phyloP scores from a whole-genome alignment of 1,140 invertebrate genomes.

The Octopus sinensis region DNA sequence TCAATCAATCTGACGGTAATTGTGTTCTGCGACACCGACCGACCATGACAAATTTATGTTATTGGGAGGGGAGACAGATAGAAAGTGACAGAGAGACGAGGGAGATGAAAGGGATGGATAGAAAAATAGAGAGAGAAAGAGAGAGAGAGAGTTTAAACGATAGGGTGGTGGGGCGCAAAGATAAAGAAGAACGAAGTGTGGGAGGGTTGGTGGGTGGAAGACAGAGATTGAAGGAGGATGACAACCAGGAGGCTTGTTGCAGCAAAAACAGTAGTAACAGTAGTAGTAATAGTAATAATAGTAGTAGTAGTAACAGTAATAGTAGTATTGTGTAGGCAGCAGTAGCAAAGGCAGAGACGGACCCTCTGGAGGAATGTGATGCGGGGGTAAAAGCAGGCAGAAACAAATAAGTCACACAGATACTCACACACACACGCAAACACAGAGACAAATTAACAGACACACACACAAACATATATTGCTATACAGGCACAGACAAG shows the following conservation, averaged over 20 bases:
- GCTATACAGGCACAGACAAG: not conserved
- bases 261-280: constrained; percentile 1
- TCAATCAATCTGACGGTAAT: constrained; percentile 22
- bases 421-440: not conserved
- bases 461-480: not conserved
- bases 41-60: constrained; percentile 9
- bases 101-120: not conserved
- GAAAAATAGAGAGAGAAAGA: not conserved
- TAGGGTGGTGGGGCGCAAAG: not conserved
- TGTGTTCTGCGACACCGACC: constrained; percentile 21
- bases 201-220: not conserved
- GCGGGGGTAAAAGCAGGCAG: not conserved
- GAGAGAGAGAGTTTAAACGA: not conserved
- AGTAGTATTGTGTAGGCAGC: not conserved
- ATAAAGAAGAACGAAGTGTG: not conserved
- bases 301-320: not conserved
- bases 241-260: constrained; percentile 6
- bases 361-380: constrained; percentile 14
- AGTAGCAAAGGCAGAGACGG: not conserved
- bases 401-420: not conserved
- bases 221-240: not conserved
- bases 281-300: not conserved
- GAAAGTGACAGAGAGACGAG: not conserved
- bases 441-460: not conserved
- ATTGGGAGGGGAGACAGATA: not conserved